Percentiles rank a stretch among this genome's conserved stretches.
phyloP scores from a whole-genome alignment of 2,113 vertebrate species.

The Sebastes schlegelii region DNA sequence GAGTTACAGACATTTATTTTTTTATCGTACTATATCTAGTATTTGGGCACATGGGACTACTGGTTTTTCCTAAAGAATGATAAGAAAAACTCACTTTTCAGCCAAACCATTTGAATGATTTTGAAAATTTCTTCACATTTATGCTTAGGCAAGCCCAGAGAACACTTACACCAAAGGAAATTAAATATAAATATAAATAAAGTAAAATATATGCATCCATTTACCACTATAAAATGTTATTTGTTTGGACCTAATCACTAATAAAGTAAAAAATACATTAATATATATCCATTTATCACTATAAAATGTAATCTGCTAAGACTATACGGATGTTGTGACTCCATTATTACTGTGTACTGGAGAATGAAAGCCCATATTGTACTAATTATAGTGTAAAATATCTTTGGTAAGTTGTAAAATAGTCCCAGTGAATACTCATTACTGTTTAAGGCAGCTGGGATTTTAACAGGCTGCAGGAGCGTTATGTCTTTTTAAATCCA shows the following conservation, averaged over 20 bases:
- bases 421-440: slow-evolving; percentile 19
- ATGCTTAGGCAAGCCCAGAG: too few species aligned
- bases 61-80: too few species aligned
- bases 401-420: slow-evolving; percentile 15
- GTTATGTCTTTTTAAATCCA: slow-evolving; percentile 22
- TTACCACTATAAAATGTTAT: too few species aligned
- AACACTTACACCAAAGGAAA: too few species aligned
- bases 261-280: background rate
- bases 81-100: too few species aligned
- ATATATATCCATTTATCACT: background rate
- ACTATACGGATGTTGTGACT: slow-evolving; percentile 4
- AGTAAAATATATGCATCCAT: too few species aligned
- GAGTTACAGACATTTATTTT: too few species aligned
- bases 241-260: background rate
- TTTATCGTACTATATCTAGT: too few species aligned
- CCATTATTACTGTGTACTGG: slow-evolving; percentile 7
- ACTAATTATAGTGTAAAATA: slow-evolving; percentile 19
- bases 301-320: background rate
- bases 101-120: too few species aligned
- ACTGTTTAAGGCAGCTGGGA: slow-evolving; percentile 30
- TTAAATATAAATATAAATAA: too few species aligned
- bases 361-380: slow-evolving; percentile 13
- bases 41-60: too few species aligned
- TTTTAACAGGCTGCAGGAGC: slow-evolving; percentile 24
- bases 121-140: too few species aligned